Percentiles rank a stretch among this genome's conserved stretches.
These are phyloP conservation scores for Aphelocoma coerulescens DNA, from an alignment of 2,113 vertebrate genomes.

Conservation along the genomic window DNA sequence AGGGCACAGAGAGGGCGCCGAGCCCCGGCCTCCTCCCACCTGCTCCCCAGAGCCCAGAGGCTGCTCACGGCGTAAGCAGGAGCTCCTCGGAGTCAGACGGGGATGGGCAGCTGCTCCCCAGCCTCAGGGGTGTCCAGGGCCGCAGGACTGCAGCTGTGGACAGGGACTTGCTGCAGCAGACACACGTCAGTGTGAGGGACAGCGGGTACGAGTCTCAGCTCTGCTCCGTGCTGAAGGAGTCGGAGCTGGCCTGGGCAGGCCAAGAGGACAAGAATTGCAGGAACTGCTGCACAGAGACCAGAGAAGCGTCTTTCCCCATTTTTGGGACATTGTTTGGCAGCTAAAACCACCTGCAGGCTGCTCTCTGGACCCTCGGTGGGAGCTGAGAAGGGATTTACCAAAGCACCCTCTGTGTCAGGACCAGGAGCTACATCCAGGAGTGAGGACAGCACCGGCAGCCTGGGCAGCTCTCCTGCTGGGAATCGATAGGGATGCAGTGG, in stretches of 20 bases:
- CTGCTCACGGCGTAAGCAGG: not conserved
- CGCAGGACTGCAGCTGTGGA: not conserved
- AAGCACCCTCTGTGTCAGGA: not conserved
- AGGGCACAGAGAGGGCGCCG: not conserved
- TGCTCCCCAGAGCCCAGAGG: accelerated
- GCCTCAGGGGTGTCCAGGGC: not conserved
- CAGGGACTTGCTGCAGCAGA: constrained; percentile 66
- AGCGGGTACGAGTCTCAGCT: constrained; percentile 63
- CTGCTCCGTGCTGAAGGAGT: constrained; percentile 44
- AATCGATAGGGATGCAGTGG: not conserved
- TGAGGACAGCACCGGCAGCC: accelerated
- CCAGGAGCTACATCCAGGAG: not conserved
- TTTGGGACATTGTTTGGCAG: constrained; percentile 52
- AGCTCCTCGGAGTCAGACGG: constrained; percentile 59
- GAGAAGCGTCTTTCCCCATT: constrained; percentile 5
- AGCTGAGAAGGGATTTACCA: not conserved
- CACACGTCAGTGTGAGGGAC: constrained; percentile 43
- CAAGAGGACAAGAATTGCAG: not conserved
- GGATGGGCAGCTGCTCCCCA: constrained; percentile 66
- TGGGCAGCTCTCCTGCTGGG: not conserved
- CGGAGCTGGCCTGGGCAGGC: not conserved
- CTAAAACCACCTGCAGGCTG: not conserved
- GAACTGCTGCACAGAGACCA: constrained; percentile 20
- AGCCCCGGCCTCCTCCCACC: not conserved
- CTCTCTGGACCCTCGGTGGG: not conserved